Base-by-base conservation (phyloP, 1,140 invertebrate species). In the Dendroctonus ponderosae region DNA sequence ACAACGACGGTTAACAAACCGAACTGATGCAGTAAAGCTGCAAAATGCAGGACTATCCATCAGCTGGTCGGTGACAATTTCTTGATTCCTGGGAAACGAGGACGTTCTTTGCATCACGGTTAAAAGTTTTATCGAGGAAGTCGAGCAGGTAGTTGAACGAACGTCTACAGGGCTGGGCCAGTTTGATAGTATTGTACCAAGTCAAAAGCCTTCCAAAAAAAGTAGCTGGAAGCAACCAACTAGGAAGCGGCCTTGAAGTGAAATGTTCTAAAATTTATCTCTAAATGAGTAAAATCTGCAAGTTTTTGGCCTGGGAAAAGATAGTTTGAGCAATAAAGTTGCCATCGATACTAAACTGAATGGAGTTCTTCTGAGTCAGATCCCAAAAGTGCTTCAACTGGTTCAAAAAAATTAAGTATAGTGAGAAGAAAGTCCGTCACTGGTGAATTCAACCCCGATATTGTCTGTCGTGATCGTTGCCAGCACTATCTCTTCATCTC, bases 401-500 rank as follows among this genome's bases (percentile, higher is more conserved):
- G 43, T 46, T 1, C 12, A 9, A 46, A 46, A 12, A 11, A 46
- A 12, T n/a, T n/a, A 46, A 26, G 9, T 11, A 14, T 6, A 52
- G 9, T 5, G n/a, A 58, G 14, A 58, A 42, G 0, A 58, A 58
- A 58, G 42, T 11, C 51, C 62, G 51, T 38, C 62, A 44, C 62
- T 64, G 62, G 26, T 51, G 0, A 64, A 14, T 11, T 56, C 15
- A 9, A 39, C 53, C 53, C 56, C 40, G 63, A 66, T 58, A 66
- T 43, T 46, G 39, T 46, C 53, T 50, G 63, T 49, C 53, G 53
- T 54, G 46, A 58, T 70, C 66, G 67, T 56, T 65, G 26, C 26
- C 43, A 58, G 39, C 59, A 14, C 69, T 74, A 72, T 72, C 72
- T 72, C 66, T 69, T 72, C 71, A 74, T 74, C 72, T 74, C 63